Percentiles rank a stretch among this genome's conserved stretches.
Evolutionary conservation across 2,888 invertebrate genomes (phyloP).

Genomic region (Plebejus anna): DNA sequence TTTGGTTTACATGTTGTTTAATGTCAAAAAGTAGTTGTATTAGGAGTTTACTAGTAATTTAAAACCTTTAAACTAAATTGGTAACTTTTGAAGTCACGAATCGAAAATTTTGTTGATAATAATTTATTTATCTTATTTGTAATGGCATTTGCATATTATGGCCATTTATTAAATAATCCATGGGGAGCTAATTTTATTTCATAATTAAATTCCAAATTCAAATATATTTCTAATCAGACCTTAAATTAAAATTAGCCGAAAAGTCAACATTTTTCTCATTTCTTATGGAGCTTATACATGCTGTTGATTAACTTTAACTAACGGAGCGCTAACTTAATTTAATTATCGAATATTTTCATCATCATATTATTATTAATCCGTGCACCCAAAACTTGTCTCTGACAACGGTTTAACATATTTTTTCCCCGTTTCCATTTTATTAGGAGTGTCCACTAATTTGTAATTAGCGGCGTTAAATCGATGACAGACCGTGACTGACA

Average conservation of each 20-base stretch:
- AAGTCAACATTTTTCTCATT: neutral
- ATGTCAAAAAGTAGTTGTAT: neutral
- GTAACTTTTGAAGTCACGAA: no score
- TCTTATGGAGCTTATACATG: neutral
- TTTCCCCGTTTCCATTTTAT: conserved; percentile 31
- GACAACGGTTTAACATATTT: conserved; percentile 22
- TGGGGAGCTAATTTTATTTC: neutral
- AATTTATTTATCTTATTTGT: neutral
- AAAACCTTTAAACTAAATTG: no score
- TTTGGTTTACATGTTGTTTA: neutral
- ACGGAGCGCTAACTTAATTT: no score
- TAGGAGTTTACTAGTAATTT: neutral
- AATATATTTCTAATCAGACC: no score
- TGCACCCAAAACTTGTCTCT: neutral
- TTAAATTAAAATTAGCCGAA: no score
- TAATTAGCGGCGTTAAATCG: conserved; percentile 64
- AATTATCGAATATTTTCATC: no score
- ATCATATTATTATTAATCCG: no score
- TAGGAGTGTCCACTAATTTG: conserved; percentile 51
- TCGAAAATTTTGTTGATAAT: no score
- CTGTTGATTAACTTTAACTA: neutral
- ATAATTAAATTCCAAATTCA: no score
- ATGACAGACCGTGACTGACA: conserved; percentile 52
- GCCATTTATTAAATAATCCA: neutral
- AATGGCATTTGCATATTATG: neutral